phyloP scores from a whole-genome alignment of 2,888 invertebrate genomes.

The Orgyia antiqua region DNA sequence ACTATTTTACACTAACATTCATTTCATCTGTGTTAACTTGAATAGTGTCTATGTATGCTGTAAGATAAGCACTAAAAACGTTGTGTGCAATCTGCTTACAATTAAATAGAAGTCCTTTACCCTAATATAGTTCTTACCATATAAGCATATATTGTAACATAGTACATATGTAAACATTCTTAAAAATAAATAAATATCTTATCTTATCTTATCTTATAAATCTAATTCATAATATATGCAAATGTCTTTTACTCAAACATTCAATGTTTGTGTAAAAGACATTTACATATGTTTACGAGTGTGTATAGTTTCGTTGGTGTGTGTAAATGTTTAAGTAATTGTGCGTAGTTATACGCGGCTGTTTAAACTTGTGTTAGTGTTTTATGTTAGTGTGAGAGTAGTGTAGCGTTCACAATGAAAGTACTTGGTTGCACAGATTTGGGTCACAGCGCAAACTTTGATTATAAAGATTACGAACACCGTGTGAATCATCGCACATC shows the following conservation, averaged over 20 bases:
- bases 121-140: too few species aligned
- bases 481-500: slow-evolving; percentile 74
- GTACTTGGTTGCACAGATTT: slow-evolving; percentile 74
- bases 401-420: slow-evolving; percentile 74
- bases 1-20: slow-evolving; percentile 15
- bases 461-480: slow-evolving; percentile 71
- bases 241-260: slow-evolving; percentile 41
- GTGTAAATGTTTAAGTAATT: slow-evolving; percentile 22
- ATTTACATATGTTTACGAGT: slow-evolving; percentile 1
- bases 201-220: slow-evolving; percentile 20
- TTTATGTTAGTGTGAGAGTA: slow-evolving; percentile 42
- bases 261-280: too few species aligned
- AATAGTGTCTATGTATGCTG: slow-evolving; percentile 9
- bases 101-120: too few species aligned
- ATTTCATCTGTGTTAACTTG: slow-evolving; percentile 19
- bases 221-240: slow-evolving; percentile 32
- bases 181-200: slow-evolving; percentile 33
- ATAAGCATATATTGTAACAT: too few species aligned
- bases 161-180: too few species aligned
- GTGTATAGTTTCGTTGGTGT: slow-evolving; percentile 10
- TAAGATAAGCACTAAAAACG: too few species aligned
- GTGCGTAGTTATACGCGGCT: slow-evolving; percentile 17
- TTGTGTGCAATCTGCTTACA: slow-evolving; percentile 19
- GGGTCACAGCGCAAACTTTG: slow-evolving; percentile 74
- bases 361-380: slow-evolving; percentile 27